Percentiles rank a stretch among this genome's conserved stretches.
Conservation (phyloP, 1,140 invertebrate genomes). For the Eulimnadia texana region DNA sequence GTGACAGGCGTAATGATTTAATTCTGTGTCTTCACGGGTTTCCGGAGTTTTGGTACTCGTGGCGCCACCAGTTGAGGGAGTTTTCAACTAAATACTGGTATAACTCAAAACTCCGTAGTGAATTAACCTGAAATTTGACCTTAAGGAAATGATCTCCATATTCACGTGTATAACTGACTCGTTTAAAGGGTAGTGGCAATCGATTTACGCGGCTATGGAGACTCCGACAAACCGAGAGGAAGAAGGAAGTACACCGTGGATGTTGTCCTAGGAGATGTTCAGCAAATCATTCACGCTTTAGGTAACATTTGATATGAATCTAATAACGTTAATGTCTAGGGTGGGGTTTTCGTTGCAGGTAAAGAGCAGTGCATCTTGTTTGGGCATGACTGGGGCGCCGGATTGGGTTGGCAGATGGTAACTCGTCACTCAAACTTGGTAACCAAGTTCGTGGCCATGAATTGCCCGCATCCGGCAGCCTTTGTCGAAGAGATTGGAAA, state of each 20-base stretch:
- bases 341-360: conserved; percentile 40
- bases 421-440: conserved; percentile 48
- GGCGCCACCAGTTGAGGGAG: conserved; percentile 47
- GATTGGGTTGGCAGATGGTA: conserved; percentile 54
- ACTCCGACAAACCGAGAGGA: conserved; percentile 59
- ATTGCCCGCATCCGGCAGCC: conserved; percentile 50
- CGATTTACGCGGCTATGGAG: conserved; percentile 65
- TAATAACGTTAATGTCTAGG: neutral
- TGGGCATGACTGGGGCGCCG: conserved; percentile 66
- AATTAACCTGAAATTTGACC: too few species aligned
- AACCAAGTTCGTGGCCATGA: conserved; percentile 52
- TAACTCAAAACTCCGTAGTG: neutral
- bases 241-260: conserved; percentile 43
- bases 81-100: conserved; percentile 47
- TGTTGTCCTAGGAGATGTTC: conserved; percentile 48
- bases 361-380: conserved; percentile 42
- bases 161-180: too few species aligned
- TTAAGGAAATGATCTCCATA: too few species aligned
- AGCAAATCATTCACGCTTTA: conserved; percentile 47
- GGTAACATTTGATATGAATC: conserved; percentile 28
- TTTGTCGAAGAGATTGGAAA: conserved; percentile 5
- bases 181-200: conserved; percentile 49
- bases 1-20: conserved; percentile 39
- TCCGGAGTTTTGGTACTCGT: conserved; percentile 60
- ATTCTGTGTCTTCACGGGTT: conserved; percentile 58